Base-by-base conservation (phyloP, 2,113 vertebrate species). In the Pseudopodoces humilis region DNA sequence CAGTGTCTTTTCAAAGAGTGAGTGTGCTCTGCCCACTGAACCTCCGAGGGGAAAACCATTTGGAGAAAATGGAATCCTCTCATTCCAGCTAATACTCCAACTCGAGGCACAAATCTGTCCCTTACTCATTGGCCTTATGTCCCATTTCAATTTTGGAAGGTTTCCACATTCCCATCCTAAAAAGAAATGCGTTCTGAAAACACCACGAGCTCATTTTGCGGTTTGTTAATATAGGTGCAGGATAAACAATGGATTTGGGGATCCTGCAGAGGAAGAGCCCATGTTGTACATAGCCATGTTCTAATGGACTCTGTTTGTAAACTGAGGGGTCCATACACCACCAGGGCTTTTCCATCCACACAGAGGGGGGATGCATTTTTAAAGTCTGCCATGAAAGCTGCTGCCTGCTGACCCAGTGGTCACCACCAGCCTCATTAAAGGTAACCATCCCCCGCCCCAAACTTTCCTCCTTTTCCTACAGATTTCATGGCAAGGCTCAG, bases 301-400 rank as follows among this genome's bases (percentile, higher is more conserved):
- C 90, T 93, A 86, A 77, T 46, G 71, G 83, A 60, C 76, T 70
- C 50, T 62, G 44, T 89, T 94, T 91, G 92, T 81, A 93, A 96
- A 94, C 28, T 1, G 55, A n/a, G 15, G 60, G 53, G 62, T 20
- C 70, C 63, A 0, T 24, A 2, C 30, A 33, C 7, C 2, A 23
- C 37, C 16, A 3, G 5, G 43, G 21, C 13, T 80, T 76, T 71
- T 74, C 93, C 90, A 83, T 47, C 60, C 53, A 6, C n/a, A 9
- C 16, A 14, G 43, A 60, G 23, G 30, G 7, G 37, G 53, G 17
- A 13, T 9, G 35, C 3, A 2, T 50, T 69, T 70, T 39, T 62
- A 35, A 59, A 39, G 37, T 5, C 22, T 15, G 37, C 70, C n/a
- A 16, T 6, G 4, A 75, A 71, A 86, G 28, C 22, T 4, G 4